phyloP scores from a whole-genome alignment of 1,140 invertebrate species.

The Aphaenogaster rudis region DNA sequence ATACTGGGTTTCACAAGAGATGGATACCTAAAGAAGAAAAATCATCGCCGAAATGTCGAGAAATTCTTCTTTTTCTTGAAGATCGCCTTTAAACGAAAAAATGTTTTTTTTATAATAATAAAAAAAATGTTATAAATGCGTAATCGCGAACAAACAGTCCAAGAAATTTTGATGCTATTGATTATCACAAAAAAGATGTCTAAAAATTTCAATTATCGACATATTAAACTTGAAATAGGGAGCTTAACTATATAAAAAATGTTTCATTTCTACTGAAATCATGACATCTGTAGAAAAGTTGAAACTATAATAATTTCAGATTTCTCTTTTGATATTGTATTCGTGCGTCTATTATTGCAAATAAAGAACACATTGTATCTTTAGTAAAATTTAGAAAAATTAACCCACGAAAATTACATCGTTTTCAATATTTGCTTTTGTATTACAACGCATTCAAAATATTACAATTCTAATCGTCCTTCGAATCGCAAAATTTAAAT shows the following conservation, averaged over 20 bases:
- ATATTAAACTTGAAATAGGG: not conserved
- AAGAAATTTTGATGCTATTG: not conserved
- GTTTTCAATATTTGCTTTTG: not conserved
- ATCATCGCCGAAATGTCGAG: not conserved
- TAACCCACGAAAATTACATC: not conserved
- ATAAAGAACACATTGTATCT: not conserved
- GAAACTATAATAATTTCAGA: not conserved
- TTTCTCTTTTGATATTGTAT: constrained; percentile 1
- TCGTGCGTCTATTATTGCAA: not conserved
- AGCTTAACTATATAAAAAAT: not conserved
- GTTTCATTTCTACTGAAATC: not conserved
- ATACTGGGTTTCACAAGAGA: not conserved
- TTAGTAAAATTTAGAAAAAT: not conserved
- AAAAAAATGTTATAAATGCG: not conserved
- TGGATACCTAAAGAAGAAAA: not conserved
- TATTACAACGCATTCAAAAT: not conserved
- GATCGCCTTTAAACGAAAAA: not conserved
- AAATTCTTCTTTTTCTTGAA: not conserved
- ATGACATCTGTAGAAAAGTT: not conserved
- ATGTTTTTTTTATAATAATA: not conserved
- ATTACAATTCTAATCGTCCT: not conserved
- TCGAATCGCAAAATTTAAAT: not conserved
- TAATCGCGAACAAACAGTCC: not conserved
- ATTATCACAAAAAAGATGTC: not conserved
- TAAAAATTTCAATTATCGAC: not conserved